Evolutionary conservation across 2,797 vertebrate genomes (phyloP), one percentile per base, ranked within the genome.

Genomic region (Clarias platycephalus): DNA sequence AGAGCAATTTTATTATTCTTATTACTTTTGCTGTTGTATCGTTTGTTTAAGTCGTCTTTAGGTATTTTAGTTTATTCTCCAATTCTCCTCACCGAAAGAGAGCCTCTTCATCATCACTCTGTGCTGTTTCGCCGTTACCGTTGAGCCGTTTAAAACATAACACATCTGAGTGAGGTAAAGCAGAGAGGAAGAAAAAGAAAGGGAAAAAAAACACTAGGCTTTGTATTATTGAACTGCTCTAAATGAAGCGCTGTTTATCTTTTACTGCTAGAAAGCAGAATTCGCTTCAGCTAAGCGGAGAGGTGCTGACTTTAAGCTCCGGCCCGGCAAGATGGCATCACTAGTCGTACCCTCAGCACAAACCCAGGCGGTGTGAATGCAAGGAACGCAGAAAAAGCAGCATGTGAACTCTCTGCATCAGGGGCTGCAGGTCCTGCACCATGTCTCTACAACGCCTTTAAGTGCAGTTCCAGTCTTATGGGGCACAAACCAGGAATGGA

Each of bases 61-160:
- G 93, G 93, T 94, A 93, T 94, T 94, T 95, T 92, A 94, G 94
- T 95, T 95, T 92, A 94, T 95, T 95, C 93, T 94, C 91, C 93
- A 91, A 90, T 93, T 94, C 91, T 94, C 91, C 87, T 93, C 91
- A 90, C 91, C 94, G 92, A 94, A 91, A 93, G 88, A 85, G 88
- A 91, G 89, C 92, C 90, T 92, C 91, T 92, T 91, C 90, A 93
- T 91, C 75, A 83, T 84, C 92, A 91, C 91, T 93, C 90, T 91
- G 63, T 66, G 78, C 66, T 86, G 90, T 82, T 89, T 91, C 91
- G 91, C 93, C 89, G 91, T 93, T 91, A 93, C 91, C 90, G 90
- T 85, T 79, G 86, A 90, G 90, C 91, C 91, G 90, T 88, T 88
- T 89, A 76, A 86, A 70, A 88, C 82, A 82, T 79, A 84, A 86